Evolutionary conservation across 2,888 invertebrate genomes (phyloP), one percentile per base, ranked within the genome.

Genomic region (Volucella inflata): DNA sequence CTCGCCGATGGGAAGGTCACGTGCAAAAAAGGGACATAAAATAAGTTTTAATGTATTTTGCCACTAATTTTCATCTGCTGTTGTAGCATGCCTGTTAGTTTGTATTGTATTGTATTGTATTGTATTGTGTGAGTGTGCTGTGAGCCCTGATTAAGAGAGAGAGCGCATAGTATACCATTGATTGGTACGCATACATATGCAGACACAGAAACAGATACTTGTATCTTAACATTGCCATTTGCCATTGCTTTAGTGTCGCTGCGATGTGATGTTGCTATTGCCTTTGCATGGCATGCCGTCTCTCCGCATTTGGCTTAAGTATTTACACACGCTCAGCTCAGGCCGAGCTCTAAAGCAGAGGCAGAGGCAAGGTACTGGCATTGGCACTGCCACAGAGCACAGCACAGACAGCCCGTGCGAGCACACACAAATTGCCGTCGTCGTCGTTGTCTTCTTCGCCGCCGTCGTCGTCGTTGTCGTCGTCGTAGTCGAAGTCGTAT

Each of bases 71-170:
- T 60, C 71, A 67, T 76, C 71, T 60, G 10, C 48, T 2, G 8
- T 11, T 12, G 21, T 30, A 8, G 42, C 2, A 8, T 2, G 38
- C n/a, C n/a, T 30, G 30, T 30, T 30, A 6, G 30, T 6, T n/a
- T n/a, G n/a, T n/a, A n/a, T n/a, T 30, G 30, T 30, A 21, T 21
- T 21, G 2, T 21, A 21, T 30, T 30, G 30, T 30, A 21, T 21
- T 36, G 36, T 48, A 10, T 44, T 68, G 46, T 51, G 55, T 17
- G 12, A 14, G 62, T n/a, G n/a, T n/a, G n/a, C n/a, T n/a, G n/a
- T n/a, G n/a, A n/a, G n/a, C n/a, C n/a, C 46, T 62, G 71, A 67
- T 77, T 72, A 72, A 82, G 82, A 82, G 82, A 77, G 68, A 74
- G 64, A 38, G 74, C 50, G 67, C 44, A 30, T 12, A 12, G 17